Evolutionary conservation across 2,888 invertebrate genomes (phyloP), one percentile per base, ranked within the genome.

Genomic region (Orchesellides sinensis): DNA sequence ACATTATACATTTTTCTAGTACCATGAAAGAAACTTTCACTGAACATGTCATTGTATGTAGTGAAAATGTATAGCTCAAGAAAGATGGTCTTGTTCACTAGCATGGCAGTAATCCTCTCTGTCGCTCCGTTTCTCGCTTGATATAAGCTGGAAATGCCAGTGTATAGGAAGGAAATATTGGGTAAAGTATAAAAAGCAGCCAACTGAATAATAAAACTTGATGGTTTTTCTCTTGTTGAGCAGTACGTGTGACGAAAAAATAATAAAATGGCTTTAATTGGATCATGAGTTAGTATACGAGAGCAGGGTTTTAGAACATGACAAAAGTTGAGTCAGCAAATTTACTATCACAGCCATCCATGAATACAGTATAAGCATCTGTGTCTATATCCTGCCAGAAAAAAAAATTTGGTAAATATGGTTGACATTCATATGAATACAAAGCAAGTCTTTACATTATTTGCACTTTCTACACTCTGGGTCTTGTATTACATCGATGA

Each of bases 221-320:
- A 74, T 74, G 74, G 69, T 61, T 66, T 74, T 74, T 63, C 63
- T 32, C 79, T 70, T 63, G 56, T 69, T 70, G 77, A 49, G 52
- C 65, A 61, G 72, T 32, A 59, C 45, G 73, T 56, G 73, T 74
- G 81, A 81, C 80, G 73, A 80, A 80, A 66, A 78, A 81, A 81
- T 73, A 73, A 74, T 74, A 81, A 81, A 81, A 81, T 81, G 68
- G 74, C 56, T 81, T 81, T 81, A 81, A 81, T 81, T 81, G 81
- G 74, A 81, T 74, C 81, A 81, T 81, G 81, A 81, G 74, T 81
- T 81, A 74, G 81, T 74, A 69, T 69, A 69, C 52, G 52, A 61
- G 61, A 23, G 56, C 45, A 32, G n/a, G 6, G 40, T 27, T 14
- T 40, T 45, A 49, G 52, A 35, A 35, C 14, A 32, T n/a, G n/a